These are phyloP conservation scores for Ginglymostoma cirratum DNA, from an alignment of 2,113 vertebrate species.

Conservation along the genomic window DNA sequence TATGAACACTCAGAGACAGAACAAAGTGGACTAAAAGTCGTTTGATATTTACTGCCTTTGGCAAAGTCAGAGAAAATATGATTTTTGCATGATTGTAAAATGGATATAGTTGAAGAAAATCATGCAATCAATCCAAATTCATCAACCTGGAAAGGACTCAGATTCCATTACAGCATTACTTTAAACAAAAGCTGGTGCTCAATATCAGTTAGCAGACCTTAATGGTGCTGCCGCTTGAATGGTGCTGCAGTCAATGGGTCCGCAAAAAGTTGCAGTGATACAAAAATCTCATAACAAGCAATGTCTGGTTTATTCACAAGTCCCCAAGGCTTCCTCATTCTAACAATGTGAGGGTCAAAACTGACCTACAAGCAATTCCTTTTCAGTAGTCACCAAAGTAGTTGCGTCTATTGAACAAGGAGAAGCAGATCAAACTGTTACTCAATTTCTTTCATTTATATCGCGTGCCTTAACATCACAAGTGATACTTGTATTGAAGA, in stretches of 20 bases:
- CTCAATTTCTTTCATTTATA: not conserved
- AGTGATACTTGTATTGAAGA: not conserved
- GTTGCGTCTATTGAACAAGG: not conserved
- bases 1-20: not conserved
- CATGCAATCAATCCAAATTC: not conserved
- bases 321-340: not conserved
- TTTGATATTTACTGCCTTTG: not conserved
- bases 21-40: not conserved
- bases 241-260: not conserved
- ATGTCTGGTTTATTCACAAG: not conserved
- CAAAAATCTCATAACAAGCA: not conserved
- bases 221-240: not conserved
- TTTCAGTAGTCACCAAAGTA: not conserved
- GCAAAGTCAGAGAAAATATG: not conserved
- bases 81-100: not conserved
- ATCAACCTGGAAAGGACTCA: not conserved
- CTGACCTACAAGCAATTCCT: not conserved
- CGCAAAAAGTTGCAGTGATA: not conserved
- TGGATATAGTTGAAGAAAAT: not conserved
- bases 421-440: not conserved
- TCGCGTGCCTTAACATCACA: not conserved
- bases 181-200: not conserved
- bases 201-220: not conserved
- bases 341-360: not conserved
- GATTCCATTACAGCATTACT: not conserved